Base-by-base conservation (phyloP, 30 jellyfish, hydroid and myxozoan species). In the Nemopilema nomurai region DNA sequence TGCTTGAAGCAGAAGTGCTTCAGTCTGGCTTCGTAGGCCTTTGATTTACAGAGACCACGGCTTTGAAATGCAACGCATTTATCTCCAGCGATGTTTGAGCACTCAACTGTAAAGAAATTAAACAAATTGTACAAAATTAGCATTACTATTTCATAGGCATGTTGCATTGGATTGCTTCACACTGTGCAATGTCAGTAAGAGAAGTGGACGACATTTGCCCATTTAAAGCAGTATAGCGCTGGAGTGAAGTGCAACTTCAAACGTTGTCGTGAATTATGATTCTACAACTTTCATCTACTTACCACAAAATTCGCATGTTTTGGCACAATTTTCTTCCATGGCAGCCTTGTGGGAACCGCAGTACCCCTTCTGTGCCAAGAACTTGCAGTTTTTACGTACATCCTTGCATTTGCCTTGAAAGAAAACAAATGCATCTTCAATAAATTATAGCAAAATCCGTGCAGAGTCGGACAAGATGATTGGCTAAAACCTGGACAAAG, bases 1-100 rank as follows among this genome's bases (percentile, higher is more conserved):
- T 77, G 74, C 62, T 82, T 91, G 79, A 82, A 84, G 67, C 98
- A 91, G 18, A 80, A 19, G 20, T 85, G 18, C 64, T 71, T 74
- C 91, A 91, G 74, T 32, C 85, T 63, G 0, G 66, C 52, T 25
- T 31, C 57, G 80, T 23, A 71, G 1, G 28, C 24, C 21, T 28
- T 26, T 4, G 24, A 53, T 21, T 31, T 65, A 32, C 92, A 84
- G 26, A 71, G 53, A 6, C 80, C 80, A 28, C 21, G n/a, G 63
- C 41, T 62, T n/a, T 28, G 51, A 31, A 30, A 27, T 16, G 8
- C 8, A 24, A 28, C 31, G 78, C 92, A 84, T 52, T 8, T 62
- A 20, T 8, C 4, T 8, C 49, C 82, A 1, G 50, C 69, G 49
- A 70, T 0, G 73, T 84, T 74, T n/a, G 0, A 50, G 27, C 92